A percentile compares a stretch with the other conserved stretches of the same genome.
Conservation (phyloP, 2,113 vertebrate genomes). For the Ceyx cyanopectus region DNA sequence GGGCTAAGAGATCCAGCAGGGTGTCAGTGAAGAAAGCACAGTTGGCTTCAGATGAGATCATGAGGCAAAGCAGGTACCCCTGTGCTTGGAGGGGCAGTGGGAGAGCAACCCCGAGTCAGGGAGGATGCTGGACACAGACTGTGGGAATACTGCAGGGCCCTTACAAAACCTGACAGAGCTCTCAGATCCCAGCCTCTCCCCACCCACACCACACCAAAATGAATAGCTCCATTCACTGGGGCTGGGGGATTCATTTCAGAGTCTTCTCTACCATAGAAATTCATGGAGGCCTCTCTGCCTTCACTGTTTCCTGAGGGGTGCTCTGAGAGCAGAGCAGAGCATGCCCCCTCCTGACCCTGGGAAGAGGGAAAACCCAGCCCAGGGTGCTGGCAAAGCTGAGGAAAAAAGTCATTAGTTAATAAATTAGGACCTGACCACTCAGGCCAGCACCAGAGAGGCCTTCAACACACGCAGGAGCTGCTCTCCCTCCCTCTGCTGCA, state of each 20-base stretch:
- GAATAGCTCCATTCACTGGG: slow-evolving; percentile 75
- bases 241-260: slow-evolving; percentile 64
- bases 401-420: not conserved
- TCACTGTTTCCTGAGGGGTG: slow-evolving; percentile 66
- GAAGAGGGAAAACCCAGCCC: slow-evolving; percentile 47
- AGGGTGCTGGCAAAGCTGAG: slow-evolving; percentile 9
- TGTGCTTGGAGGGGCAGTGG: not conserved
- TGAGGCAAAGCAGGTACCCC: not conserved
- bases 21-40: not conserved
- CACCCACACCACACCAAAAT: slow-evolving; percentile 37
- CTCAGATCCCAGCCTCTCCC: slow-evolving; percentile 12
- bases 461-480: fast-evolving
- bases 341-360: slow-evolving; percentile 35
- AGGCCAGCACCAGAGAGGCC: not conserved
- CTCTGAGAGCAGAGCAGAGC: slow-evolving; percentile 59
- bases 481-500: not conserved
- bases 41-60: not conserved
- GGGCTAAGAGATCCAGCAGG: not conserved
- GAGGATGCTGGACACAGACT: not conserved
- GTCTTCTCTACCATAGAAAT: slow-evolving; percentile 69
- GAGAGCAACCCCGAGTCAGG: not conserved
- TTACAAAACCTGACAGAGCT: slow-evolving; percentile 31
- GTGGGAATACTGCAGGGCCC: not conserved
- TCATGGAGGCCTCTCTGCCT: slow-evolving; percentile 62
- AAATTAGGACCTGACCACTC: not conserved